Conservation (phyloP, 2,797 vertebrate species). For the Naso thynnoides region DNA sequence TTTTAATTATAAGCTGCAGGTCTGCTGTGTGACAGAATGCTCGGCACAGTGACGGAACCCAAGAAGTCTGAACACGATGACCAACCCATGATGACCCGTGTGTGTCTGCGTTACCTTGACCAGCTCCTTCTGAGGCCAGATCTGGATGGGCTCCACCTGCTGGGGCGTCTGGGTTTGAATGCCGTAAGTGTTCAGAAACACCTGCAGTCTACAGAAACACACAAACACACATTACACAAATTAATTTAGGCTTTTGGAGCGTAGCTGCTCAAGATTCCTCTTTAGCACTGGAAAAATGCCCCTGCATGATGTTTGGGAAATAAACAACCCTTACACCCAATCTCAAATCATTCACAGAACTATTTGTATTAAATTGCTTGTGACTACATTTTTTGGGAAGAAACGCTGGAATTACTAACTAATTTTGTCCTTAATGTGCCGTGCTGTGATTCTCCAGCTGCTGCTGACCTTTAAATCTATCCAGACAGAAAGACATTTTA, state of each 20-base stretch:
- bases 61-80: neutral
- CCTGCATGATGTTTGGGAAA: too few species aligned
- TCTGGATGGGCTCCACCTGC: conserved; percentile 98
- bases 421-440: neutral
- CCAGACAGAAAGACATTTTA: neutral
- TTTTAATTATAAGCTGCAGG: neutral
- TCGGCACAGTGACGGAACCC: neutral
- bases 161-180: conserved; percentile 98
- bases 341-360: too few species aligned
- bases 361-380: too few species aligned
- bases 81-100: neutral
- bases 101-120: conserved; percentile 89
- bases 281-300: too few species aligned
- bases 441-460: neutral
- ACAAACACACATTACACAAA: conserved; percentile 15
- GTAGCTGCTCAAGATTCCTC: too few species aligned
- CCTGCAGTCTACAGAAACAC: conserved; percentile 89
- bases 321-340: too few species aligned
- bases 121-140: conserved; percentile 98
- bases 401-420: too few species aligned
- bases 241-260: too few species aligned
- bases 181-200: conserved; percentile 97
- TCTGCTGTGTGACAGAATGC: neutral
- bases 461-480: conserved; percentile 20
- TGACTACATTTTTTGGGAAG: too few species aligned